phyloP scores from a whole-genome alignment of 2,797 vertebrate species.

The Spinus pinus region DNA sequence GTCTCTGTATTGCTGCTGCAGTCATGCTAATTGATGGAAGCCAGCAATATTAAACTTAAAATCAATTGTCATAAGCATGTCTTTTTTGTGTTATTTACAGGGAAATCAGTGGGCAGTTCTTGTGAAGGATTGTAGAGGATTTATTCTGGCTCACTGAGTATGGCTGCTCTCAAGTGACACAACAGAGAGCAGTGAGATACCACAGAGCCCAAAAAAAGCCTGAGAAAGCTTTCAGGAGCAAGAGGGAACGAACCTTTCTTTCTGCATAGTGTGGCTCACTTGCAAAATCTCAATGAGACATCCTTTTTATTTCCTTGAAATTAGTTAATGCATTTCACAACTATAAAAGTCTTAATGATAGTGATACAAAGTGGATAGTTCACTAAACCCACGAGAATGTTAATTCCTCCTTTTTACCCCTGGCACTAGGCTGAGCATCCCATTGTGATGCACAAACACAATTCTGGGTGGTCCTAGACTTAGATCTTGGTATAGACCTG shows the following conservation, averaged over 20 bases:
- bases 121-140: neutral
- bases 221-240: neutral
- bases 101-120: neutral
- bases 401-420: neutral
- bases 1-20: neutral
- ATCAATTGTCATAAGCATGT: neutral
- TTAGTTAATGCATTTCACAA: neutral
- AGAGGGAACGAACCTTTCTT: neutral
- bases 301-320: neutral
- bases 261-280: neutral
- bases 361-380: rapidly evolving
- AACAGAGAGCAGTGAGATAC: neutral
- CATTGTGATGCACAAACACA: neutral
- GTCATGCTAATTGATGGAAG: neutral
- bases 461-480: neutral
- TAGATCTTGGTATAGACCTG: neutral
- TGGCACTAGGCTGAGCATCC: neutral
- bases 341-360: neutral
- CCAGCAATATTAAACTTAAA: neutral
- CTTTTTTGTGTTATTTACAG: neutral
- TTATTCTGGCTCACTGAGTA: neutral
- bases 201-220: neutral
- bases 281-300: neutral
- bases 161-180: neutral
- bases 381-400: neutral